These are phyloP conservation scores for Sarcophaga subvicina DNA, from an alignment of 2,888 invertebrate species.

Conservation along the genomic window DNA sequence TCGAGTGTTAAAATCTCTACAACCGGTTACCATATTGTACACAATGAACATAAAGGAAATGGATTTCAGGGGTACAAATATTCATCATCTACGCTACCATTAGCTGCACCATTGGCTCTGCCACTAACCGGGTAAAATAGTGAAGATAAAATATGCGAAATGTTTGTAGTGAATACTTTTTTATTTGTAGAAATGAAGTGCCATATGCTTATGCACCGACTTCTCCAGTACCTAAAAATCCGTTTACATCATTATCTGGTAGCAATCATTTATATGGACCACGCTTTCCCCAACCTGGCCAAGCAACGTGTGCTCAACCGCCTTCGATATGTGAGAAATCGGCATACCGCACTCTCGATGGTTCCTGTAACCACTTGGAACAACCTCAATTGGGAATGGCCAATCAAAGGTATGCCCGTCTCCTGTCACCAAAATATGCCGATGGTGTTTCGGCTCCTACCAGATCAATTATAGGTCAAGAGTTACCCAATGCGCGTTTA, in stretches of 20 bases:
- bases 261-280: slow-evolving; percentile 72
- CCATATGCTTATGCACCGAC: slow-evolving; percentile 60
- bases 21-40: slow-evolving; percentile 76
- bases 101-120: slow-evolving; percentile 43
- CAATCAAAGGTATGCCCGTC: slow-evolving; percentile 84
- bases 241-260: slow-evolving; percentile 71
- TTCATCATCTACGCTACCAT: slow-evolving; percentile 53
- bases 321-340: slow-evolving; percentile 78
- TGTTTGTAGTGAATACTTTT: background rate
- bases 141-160: background rate
- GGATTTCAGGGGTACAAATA: slow-evolving; percentile 69
- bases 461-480: slow-evolving; percentile 84
- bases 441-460: slow-evolving; percentile 85
- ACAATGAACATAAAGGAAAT: slow-evolving; percentile 72
- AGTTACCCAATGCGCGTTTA: slow-evolving; percentile 87
- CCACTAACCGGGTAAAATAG: slow-evolving; percentile 56
- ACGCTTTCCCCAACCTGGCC: slow-evolving; percentile 74
- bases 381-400: slow-evolving; percentile 92
- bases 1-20: slow-evolving; percentile 64
- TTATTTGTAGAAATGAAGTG: slow-evolving; percentile 71
- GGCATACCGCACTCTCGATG: slow-evolving; percentile 91
- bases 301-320: slow-evolving; percentile 75
- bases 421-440: slow-evolving; percentile 82
- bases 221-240: slow-evolving; percentile 75
- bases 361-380: slow-evolving; percentile 95